Conservation (phyloP, 2,113 vertebrate species). For the Nycticorax nycticorax region DNA sequence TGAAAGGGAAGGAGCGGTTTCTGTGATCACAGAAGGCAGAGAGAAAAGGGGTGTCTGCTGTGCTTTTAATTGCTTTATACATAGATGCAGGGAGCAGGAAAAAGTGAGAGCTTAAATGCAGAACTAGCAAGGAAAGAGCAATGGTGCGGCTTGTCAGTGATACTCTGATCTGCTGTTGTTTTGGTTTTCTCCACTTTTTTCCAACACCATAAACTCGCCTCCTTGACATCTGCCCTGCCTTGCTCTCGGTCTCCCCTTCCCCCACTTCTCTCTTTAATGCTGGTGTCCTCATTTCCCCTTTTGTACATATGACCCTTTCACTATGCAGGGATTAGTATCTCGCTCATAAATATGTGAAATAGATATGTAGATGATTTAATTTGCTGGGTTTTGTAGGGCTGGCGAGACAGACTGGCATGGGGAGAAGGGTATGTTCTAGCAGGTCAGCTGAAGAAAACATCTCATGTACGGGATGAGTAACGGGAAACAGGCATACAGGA, state of each 20-base stretch:
- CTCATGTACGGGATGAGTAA: background rate
- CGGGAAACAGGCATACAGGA: background rate
- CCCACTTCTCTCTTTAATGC: background rate
- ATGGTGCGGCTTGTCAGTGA: background rate
- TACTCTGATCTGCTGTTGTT: background rate
- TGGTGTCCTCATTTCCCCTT: conserved; percentile 25
- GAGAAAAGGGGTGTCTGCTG: background rate
- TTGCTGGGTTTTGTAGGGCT: background rate
- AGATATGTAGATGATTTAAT: conserved; percentile 28
- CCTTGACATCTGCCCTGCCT: background rate
- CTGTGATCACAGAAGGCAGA: background rate
- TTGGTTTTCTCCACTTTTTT: background rate
- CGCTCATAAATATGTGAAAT: conserved; percentile 37
- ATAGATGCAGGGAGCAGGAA: background rate
- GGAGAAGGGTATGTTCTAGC: background rate
- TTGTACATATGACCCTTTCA: background rate
- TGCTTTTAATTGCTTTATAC: background rate
- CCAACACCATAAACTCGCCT: background rate
- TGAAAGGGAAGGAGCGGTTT: background rate
- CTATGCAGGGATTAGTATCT: conserved; percentile 43
- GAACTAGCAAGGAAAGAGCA: background rate
- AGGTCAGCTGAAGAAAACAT: conserved; percentile 12
- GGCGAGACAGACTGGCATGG: background rate
- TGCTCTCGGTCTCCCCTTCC: background rate
- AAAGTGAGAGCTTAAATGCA: background rate